These are phyloP conservation scores for Sminthurides aquaticus DNA, from an alignment of 2,888 invertebrate genomes.

Conservation along the genomic window DNA sequence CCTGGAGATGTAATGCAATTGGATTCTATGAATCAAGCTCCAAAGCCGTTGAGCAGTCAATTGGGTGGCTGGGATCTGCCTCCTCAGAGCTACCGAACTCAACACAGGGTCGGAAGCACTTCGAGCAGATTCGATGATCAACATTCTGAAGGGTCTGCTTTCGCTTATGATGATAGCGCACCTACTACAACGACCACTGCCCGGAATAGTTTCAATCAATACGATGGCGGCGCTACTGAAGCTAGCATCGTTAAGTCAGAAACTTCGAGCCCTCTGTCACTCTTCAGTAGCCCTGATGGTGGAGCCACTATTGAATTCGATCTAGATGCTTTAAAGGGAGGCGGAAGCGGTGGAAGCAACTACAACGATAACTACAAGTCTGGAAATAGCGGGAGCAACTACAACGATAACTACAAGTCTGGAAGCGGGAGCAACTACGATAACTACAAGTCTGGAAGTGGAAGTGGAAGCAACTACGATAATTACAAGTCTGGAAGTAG, in stretches of 20 bases:
- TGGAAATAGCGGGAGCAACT: not conserved
- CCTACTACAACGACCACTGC: conserved; percentile 7
- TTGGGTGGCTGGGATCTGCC: conserved; percentile 24
- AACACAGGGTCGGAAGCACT: not conserved
- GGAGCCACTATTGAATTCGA: conserved; percentile 20
- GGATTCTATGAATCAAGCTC: conserved; percentile 13
- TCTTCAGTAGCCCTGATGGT: conserved; percentile 3
- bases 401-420: conserved; percentile 2
- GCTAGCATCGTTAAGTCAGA: conserved; percentile 18
- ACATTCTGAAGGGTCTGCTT: not conserved
- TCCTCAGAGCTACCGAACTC: conserved; percentile 12
- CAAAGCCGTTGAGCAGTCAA: conserved; percentile 22
- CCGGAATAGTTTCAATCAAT: conserved; percentile 17
- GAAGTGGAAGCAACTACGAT: conserved; percentile 1
- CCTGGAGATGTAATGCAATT: conserved; percentile 34
- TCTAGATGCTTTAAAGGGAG: conserved; percentile 10
- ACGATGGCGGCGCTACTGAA: conserved; percentile 12
- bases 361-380: conserved; percentile 2
- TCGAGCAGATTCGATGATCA: conserved; percentile 17
- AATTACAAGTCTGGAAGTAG: conserved; percentile 11
- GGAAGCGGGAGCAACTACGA: conserved; percentile 1
- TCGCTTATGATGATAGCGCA: conserved; percentile 7
- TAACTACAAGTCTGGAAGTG: conserved; percentile 1
- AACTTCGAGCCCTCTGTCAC: conserved; percentile 7
- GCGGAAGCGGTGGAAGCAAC: not conserved